Conservation (phyloP, 2,113 vertebrate genomes). For the Dendropsophus ebraccatus region DNA sequence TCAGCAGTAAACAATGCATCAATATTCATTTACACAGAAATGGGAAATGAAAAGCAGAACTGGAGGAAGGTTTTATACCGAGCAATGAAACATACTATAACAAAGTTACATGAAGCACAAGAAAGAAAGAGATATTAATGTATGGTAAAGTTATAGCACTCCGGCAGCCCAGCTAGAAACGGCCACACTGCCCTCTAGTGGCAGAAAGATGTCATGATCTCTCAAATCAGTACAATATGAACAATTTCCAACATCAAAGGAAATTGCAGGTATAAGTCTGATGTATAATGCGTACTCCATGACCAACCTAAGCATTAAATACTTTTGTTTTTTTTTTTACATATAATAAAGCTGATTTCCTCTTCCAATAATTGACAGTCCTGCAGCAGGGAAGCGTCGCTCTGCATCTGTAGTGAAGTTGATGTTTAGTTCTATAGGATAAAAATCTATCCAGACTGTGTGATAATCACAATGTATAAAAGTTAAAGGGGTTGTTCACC, state of each 20-base stretch:
- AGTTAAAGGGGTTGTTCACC: too few relatives aligned
- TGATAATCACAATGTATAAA: too few relatives aligned
- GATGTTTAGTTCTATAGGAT: too few relatives aligned
- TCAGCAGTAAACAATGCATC: conserved; percentile 72
- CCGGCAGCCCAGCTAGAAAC: not conserved
- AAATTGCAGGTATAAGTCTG: not conserved
- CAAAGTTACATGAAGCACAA: conserved; percentile 9
- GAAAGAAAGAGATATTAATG: conserved; percentile 22
- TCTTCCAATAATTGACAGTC: too few relatives aligned
- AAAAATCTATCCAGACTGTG: too few relatives aligned
- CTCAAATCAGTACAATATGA: not conserved
- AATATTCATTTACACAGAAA: conserved; percentile 72
- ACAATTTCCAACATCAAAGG: not conserved
- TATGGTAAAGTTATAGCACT: conserved; percentile 19
- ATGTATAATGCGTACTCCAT: too few relatives aligned
- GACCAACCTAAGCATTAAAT: too few relatives aligned
- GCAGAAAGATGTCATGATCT: not conserved
- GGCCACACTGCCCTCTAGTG: conserved; percentile 51
- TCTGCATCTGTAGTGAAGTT: too few relatives aligned
- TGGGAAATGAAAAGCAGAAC: conserved; percentile 65
- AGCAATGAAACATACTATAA: conserved; percentile 59
- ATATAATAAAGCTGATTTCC: too few relatives aligned
- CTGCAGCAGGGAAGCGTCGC: too few relatives aligned
- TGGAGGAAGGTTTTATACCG: conserved; percentile 44
- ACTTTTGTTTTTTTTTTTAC: too few relatives aligned